Conservation (phyloP, 2,888 invertebrate genomes). For the Agrilus cyanescens region DNA sequence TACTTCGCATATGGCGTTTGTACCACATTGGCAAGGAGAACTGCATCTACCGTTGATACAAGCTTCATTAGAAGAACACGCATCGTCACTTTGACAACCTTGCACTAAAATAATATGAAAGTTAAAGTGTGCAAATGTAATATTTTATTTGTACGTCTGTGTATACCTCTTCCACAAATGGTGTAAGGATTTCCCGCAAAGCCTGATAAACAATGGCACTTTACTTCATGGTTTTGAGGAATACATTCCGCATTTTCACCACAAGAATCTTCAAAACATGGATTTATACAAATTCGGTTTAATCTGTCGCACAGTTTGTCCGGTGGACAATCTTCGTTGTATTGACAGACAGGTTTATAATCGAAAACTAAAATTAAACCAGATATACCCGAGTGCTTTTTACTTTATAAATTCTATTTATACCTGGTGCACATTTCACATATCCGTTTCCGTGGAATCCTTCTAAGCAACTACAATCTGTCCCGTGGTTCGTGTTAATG, state of each 20-base stretch:
- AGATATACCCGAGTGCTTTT: neutral
- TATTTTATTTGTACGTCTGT: neutral
- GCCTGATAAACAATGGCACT: conserved; percentile 63
- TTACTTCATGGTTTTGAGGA: conserved; percentile 61
- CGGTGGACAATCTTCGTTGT: conserved; percentile 85
- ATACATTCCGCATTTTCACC: conserved; percentile 72
- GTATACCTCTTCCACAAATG: conserved; percentile 50
- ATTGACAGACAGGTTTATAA: conserved; percentile 61
- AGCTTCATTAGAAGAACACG: conserved; percentile 63
- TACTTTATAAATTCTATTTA: conserved; percentile 12
- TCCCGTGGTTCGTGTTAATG: conserved; percentile 76
- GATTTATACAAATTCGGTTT: conserved; percentile 73
- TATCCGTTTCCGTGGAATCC: conserved; percentile 82
- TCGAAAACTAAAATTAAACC: conserved; percentile 19
- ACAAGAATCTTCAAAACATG: conserved; percentile 67
- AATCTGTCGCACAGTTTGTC: conserved; percentile 72
- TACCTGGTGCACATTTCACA: conserved; percentile 70
- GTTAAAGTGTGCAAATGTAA: neutral
- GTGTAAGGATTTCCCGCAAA: conserved; percentile 67
- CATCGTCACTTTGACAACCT: conserved; percentile 59
- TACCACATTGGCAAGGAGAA: conserved; percentile 68
- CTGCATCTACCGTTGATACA: conserved; percentile 66
- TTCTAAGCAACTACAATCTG: conserved; percentile 75
- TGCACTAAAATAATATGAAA: conserved; percentile 36
- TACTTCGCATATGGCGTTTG: conserved; percentile 72